Evolutionary conservation across 2,113 vertebrate species (phyloP).

Genomic region (Oncorhynchus gorbuscha): DNA sequence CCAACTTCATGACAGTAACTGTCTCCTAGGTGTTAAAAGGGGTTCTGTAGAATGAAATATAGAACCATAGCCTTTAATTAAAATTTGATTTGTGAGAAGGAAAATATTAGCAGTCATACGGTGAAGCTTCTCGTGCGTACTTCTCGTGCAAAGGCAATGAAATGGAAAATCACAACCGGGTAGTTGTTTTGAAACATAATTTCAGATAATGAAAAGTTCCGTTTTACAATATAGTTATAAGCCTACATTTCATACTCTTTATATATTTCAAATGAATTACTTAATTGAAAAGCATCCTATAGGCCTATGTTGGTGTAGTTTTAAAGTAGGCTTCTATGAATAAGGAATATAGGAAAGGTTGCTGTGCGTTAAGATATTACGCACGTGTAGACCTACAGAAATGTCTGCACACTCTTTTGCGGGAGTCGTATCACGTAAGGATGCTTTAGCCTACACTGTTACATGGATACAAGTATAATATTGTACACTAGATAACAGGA

Average conservation of each 20-base stretch:
- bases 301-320: neutral
- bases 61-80: neutral
- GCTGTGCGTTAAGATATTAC: neutral
- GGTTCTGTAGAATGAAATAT: neutral
- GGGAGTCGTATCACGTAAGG: neutral
- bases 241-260: neutral
- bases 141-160: neutral
- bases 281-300: neutral
- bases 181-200: too few relatives aligned
- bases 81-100: neutral
- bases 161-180: neutral
- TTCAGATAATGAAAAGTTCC: too few relatives aligned
- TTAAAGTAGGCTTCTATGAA: neutral
- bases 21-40: neutral
- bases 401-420: neutral
- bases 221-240: too few relatives aligned
- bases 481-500: neutral
- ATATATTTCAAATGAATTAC: neutral
- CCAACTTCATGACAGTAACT: too few relatives aligned
- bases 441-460: neutral
- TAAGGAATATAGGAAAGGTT: constrained; percentile 25
- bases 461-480: neutral
- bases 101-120: neutral
- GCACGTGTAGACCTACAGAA: neutral
- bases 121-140: neutral